A percentile compares a stretch with the other conserved stretches of the same genome.
Evolutionary conservation across 2,797 vertebrate genomes (phyloP).

Genomic region (Nasua narica): DNA sequence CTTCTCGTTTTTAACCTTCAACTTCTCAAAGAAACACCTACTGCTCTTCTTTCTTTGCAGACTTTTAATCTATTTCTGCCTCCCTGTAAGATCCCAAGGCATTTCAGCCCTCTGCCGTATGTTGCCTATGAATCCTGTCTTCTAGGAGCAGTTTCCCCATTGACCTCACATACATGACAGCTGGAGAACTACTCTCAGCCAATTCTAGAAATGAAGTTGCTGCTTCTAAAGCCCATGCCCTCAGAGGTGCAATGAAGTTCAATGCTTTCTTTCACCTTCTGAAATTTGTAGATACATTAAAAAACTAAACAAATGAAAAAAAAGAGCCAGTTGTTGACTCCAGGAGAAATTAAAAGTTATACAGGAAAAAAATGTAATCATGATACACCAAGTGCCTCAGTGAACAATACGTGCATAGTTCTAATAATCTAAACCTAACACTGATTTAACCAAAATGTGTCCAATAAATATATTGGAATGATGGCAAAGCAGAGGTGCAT

Average conservation of each 20-base stretch:
- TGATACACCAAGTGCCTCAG: not conserved
- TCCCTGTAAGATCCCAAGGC: not conserved
- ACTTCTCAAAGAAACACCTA: not conserved
- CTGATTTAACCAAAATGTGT: not conserved
- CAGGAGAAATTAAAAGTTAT: not conserved
- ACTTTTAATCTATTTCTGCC: not conserved
- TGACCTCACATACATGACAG: not conserved
- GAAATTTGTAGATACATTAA: not conserved
- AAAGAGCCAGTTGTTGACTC: not conserved
- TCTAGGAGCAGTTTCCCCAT: not conserved
- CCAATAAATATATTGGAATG: not conserved
- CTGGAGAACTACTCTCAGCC: not conserved
- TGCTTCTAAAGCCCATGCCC: not conserved
- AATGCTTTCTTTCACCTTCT: not conserved
- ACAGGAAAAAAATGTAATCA: not conserved
- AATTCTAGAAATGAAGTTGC: not conserved
- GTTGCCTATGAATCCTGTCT: not conserved
- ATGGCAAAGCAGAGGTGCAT: not conserved
- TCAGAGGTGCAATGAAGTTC: not conserved
- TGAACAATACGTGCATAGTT: not conserved
- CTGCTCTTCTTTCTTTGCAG: not conserved
- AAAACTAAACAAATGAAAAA: not conserved
- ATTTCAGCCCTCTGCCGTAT: not conserved
- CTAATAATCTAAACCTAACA: not conserved
- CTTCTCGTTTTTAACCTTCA: not conserved